Base-by-base conservation (phyloP, 2,113 vertebrate genomes). In the Dasyornis broadbenti region DNA sequence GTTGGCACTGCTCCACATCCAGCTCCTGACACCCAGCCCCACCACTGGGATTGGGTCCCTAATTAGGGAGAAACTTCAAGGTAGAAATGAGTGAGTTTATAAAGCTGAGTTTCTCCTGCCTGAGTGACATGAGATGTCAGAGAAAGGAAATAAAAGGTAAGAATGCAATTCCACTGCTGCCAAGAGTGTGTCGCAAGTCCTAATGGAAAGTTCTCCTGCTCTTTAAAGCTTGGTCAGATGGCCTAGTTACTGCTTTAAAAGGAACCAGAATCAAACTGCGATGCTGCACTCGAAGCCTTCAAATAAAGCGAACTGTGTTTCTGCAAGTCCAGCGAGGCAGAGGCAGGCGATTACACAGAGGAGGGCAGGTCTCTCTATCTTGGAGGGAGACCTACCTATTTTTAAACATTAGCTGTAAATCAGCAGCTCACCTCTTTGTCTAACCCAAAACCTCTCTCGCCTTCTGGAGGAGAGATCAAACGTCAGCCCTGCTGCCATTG, bases 371-470 rank as follows among this genome's bases (percentile, higher is more conserved):
- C 92, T 95, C 97, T 97, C 97, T 96, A 95, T 97, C 97, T 97
- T 97, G 95, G 96, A 97, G 97, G 97, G 97, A 98, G 97, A 97
- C 95, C 97, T 97, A 94, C 95, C 97, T 98, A 97, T 97, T 96
- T 97, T 96, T 95, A 94, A 97, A 97, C 92, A 94, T 96, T 92
- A 94, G 97, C 92, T 97, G 89, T 86, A 94, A 96, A 91, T 86
- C 91, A 96, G 92, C 87, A 68, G 89, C 75, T 94, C 95, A 91
- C 89, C 93, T 95, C 96, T 96, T 96, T 96, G 95, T 94, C 94
- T 96, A 95, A 86, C 83, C 85, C 82, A 95, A 91, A 82, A 85
- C 87, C 70, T 95, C 57, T 96, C 89, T 96, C 31, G 66, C 93
- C 83, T 97, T 97, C 94, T 90, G 91, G 95, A 97, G 96, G 94